Evolutionary conservation across 2,888 invertebrate species (phyloP).

Genomic region (Camponotus fellah): DNA sequence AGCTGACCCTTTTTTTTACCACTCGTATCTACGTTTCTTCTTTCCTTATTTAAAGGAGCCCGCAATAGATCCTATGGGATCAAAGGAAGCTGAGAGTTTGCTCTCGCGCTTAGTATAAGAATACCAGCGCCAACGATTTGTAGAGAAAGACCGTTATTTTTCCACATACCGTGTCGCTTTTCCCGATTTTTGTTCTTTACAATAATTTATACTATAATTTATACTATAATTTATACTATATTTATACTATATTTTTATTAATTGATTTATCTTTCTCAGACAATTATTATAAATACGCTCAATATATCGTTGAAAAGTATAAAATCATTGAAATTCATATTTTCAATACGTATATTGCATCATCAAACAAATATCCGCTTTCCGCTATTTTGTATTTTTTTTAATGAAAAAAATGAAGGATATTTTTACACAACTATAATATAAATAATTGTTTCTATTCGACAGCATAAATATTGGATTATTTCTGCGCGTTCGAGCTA

Average conservation of each 20-base stretch:
- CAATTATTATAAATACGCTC: background rate
- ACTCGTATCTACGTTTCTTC: conserved; percentile 22
- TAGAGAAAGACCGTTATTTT: background rate
- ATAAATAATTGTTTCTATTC: background rate
- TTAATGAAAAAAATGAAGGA: background rate
- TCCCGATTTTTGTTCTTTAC: background rate
- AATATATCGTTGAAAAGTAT: background rate
- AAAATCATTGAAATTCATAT: background rate
- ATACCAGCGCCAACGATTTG: conserved; percentile 5
- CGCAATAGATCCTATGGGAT: conserved; percentile 30
- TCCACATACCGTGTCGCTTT: conserved; percentile 30
- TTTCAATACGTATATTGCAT: background rate
- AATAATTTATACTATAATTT: background rate
- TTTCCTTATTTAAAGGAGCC: conserved; percentile 31
- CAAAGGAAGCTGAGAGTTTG: conserved; percentile 36
- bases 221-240: too few species aligned
- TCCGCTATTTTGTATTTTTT: background rate
- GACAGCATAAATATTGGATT: background rate
- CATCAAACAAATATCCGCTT: conserved; percentile 11
- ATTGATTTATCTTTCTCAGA: background rate
- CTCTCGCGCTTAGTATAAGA: background rate
- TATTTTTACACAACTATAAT: conserved; percentile 3
- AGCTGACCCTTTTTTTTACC: conserved; percentile 11
- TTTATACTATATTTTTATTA: background rate
- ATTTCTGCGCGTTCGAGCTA: background rate